Conservation (phyloP, 1,140 invertebrate genomes). For the Drosophila athabasca region DNA sequence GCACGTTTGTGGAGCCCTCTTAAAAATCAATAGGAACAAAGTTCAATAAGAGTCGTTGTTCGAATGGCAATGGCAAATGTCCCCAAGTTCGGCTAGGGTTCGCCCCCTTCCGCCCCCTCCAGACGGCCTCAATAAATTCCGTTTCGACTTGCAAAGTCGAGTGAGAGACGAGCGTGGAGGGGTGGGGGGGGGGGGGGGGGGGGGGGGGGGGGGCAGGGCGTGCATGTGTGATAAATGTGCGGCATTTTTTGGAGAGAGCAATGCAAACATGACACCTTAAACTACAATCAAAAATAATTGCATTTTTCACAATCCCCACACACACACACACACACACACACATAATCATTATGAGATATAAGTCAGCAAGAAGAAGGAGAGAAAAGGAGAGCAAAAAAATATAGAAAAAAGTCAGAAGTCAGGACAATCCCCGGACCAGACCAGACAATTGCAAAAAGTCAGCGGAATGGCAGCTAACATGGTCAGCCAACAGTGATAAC, state of each 20-base stretch:
- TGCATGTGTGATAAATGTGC: conserved; percentile 63
- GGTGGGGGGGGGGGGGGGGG: background rate
- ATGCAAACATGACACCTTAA: conserved; percentile 73
- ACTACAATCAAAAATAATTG: conserved; percentile 72
- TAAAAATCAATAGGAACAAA: conserved; percentile 68
- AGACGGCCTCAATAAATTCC: conserved; percentile 72
- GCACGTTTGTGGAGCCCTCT: background rate
- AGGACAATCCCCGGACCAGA: conserved; percentile 25
- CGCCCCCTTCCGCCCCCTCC: conserved; percentile 6
- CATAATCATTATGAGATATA: conserved; percentile 61
- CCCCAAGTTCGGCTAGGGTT: conserved; percentile 20
- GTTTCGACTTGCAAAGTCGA: conserved; percentile 58
- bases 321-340: background rate
- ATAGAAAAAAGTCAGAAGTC: conserved; percentile 49
- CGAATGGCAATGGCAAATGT: conserved; percentile 7
- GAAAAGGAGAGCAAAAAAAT: conserved; percentile 10
- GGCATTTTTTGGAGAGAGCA: conserved; percentile 52
- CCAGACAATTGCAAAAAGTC: conserved; percentile 68
- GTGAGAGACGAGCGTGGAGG: too few relatives aligned
- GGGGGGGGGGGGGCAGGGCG: background rate
- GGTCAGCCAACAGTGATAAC: conserved; percentile 52
- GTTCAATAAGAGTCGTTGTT: conserved; percentile 56
- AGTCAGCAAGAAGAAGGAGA: background rate
- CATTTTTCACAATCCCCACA: conserved; percentile 44
- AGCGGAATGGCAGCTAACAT: conserved; percentile 52